These are phyloP conservation scores for Aethina tumida DNA, from an alignment of 1,140 invertebrate species.

Conservation along the genomic window DNA sequence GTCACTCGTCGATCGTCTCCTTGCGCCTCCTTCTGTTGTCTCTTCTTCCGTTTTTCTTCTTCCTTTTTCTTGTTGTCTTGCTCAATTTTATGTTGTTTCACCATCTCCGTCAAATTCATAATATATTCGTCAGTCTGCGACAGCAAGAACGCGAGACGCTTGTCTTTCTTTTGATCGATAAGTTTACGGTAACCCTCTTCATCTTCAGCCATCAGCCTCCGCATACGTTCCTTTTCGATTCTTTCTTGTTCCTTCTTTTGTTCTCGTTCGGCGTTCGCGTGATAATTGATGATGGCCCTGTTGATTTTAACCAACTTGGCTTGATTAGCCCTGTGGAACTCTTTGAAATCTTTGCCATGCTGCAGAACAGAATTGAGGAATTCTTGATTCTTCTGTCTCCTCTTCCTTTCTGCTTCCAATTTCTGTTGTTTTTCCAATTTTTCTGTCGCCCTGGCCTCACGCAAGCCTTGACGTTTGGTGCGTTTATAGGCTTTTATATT, in stretches of 20 bases:
- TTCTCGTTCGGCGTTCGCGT: constrained; percentile 95
- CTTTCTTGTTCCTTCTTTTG: constrained; percentile 99
- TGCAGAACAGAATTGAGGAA: constrained; percentile 93
- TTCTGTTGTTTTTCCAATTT: constrained; percentile 98
- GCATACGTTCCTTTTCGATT: constrained; percentile 98
- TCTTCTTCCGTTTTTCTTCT: constrained; percentile 66
- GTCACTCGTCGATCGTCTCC: constrained; percentile 34
- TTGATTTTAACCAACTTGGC: constrained; percentile 82
- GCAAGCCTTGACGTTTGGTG: constrained; percentile 86
- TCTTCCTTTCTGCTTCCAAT: constrained; percentile 93
- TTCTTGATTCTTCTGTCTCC: constrained; percentile 92
- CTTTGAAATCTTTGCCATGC: constrained; percentile 96
- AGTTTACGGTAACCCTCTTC: constrained; percentile 93
- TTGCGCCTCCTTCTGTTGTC: constrained; percentile 14
- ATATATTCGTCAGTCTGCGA: constrained; percentile 99
- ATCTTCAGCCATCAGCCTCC: constrained; percentile 91
- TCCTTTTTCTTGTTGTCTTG: constrained; percentile 76
- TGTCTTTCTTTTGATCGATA: constrained; percentile 99
- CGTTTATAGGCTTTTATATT: constrained; percentile 96
- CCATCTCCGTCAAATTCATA: constrained; percentile 91
- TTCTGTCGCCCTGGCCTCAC: constrained; percentile 95
- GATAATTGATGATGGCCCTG: constrained; percentile 92
- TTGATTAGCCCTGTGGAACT: constrained; percentile 80
- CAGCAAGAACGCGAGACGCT: constrained; percentile 93
- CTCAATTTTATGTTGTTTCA: constrained; percentile 87